Conservation (phyloP, 1,140 invertebrate genomes). For the Chironomus tepperi region DNA sequence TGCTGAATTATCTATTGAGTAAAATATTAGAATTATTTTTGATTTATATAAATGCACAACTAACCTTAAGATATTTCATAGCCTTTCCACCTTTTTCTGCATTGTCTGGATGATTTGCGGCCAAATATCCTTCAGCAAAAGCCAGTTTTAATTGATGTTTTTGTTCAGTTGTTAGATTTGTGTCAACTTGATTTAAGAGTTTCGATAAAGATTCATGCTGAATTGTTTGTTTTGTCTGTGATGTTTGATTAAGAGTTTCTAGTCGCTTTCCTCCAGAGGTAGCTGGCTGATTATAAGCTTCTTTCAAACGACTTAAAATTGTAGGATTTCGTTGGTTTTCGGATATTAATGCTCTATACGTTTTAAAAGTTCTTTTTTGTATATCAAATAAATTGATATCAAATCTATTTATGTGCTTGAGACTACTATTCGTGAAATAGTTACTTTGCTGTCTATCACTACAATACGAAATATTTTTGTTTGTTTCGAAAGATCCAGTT, state of each 20-base stretch:
- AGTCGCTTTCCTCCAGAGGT: neutral
- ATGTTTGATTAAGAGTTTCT: neutral
- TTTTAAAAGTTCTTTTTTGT: constrained; percentile 62
- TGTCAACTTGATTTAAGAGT: constrained; percentile 33
- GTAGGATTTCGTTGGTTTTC: constrained; percentile 61
- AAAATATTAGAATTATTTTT: constrained; percentile 24
- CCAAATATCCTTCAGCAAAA: constrained; percentile 82
- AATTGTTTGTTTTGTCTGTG: constrained; percentile 27
- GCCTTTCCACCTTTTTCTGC: constrained; percentile 50
- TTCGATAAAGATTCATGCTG: constrained; percentile 36
- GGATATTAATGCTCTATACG: constrained; percentile 55
- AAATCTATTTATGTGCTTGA: neutral
- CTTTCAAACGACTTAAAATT: constrained; percentile 48
- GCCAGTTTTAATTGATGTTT: constrained; percentile 71
- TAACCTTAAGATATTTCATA: constrained; percentile 58
- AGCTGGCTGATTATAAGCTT: constrained; percentile 28
- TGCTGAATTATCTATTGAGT: constrained; percentile 47
- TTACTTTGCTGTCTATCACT: neutral
- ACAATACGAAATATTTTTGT: neutral
- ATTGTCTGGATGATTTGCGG: constrained; percentile 45
- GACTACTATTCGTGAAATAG: neutral
- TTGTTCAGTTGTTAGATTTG: constrained; percentile 41
- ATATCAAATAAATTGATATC: constrained; percentile 28
- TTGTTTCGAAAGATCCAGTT: neutral
- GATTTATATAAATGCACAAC: neutral